Base-by-base conservation (phyloP, 2,797 vertebrate genomes). In the Dendrocincla fuliginosa region DNA sequence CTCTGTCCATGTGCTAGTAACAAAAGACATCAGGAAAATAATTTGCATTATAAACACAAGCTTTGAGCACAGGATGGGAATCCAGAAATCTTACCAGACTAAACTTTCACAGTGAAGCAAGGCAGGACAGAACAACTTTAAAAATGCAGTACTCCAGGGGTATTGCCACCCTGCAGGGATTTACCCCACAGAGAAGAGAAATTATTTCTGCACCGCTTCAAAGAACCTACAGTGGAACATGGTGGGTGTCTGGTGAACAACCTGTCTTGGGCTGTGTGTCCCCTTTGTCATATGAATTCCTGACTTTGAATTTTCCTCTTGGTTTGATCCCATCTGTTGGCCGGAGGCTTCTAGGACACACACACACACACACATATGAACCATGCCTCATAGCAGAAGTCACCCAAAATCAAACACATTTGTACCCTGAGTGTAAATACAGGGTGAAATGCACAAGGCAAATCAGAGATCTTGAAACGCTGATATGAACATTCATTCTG, bases 201-300 rank as follows among this genome's bases (percentile, higher is more conserved):
- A 37, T 1, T 16, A 35, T 23, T 22, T 27, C 25, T 23, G 30
- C 2, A 1, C 22, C 18, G 2, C 30, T 61, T 67, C 16, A 10
- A 60, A 82, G n/a, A 25, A 46, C 13, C n/a, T 35, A 10, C 42
- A 37, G 22, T 25, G 19, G 25, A 82, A 19, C 1, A 17, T 0
- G 5, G 19, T 22, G 57, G 41, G 24, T 11, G 17, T 37, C 27
- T 1, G 0, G 10, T 0, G 2, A 53, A 14, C 23, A 32, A 16
- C 28, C 39, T 10, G 1, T 44, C 41, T n/a, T 19, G 35, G 74
- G 16, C 35, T 7, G 0, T 2, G 23, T 20, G n/a, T 50, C 32
- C 5, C 30, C 16, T 41, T 19, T 18, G 23, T 11, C 59, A 11
- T 10, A 19, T 4, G 23, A 63, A 73, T 50, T 24, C 15, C 33